phyloP scores from a whole-genome alignment of 37 sponge, comb jelly and placozoan species.

The Oopsacas minuta region DNA sequence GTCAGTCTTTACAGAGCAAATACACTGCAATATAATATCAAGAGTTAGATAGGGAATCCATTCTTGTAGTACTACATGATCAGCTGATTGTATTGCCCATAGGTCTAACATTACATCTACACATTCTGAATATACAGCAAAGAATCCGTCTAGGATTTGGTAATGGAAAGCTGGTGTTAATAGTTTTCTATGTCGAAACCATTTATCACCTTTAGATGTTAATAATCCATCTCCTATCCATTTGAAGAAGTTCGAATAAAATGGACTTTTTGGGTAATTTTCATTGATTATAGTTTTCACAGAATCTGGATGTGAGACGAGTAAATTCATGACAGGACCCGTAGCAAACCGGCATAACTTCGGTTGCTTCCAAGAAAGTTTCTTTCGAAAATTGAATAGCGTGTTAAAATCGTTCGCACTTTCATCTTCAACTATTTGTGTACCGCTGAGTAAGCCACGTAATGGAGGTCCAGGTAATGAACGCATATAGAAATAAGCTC shows the following conservation, averaged over 20 bases:
- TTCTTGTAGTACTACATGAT: neutral
- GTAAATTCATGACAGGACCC: neutral
- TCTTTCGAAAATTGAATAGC: neutral
- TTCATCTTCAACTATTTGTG: neutral
- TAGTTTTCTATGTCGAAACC: neutral
- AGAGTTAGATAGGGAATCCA: neutral
- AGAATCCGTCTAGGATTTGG: slow-evolving; percentile 8
- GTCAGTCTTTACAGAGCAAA: neutral
- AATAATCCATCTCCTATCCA: neutral
- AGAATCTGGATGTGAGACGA: neutral
- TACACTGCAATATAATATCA: neutral
- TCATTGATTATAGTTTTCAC: neutral
- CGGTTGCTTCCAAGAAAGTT: neutral
- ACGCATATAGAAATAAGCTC: neutral
- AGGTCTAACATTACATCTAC: neutral
- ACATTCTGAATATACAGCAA: neutral
- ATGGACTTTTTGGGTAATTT: neutral
- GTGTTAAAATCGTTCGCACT: neutral
- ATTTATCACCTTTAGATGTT: neutral
- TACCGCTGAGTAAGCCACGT: neutral
- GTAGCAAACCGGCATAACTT: neutral
- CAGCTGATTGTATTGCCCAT: neutral
- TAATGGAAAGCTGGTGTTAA: neutral
- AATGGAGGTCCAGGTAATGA: neutral
- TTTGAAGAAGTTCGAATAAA: neutral